Evolutionary conservation across 2,113 vertebrate species (phyloP).

Genomic region (Bos taurus): DNA sequence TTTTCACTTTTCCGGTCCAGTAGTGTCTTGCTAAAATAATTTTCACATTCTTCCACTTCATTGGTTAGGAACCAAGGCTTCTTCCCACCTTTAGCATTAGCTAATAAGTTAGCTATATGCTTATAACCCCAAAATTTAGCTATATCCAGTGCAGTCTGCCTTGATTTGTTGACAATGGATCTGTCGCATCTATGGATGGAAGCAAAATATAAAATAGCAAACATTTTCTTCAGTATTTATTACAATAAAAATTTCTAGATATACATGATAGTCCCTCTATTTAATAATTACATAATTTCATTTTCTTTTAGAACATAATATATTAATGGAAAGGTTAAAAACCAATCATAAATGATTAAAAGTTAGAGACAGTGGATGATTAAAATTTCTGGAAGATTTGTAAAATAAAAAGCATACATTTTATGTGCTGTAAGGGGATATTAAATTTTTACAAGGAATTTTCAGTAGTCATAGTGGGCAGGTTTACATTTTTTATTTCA

Average conservation of each 20-base stretch:
- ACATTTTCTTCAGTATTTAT: background rate
- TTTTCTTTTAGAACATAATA: background rate
- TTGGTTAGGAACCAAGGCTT: conserved; percentile 71
- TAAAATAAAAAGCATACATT: background rate
- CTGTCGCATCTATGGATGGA: conserved; percentile 85
- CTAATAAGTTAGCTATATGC: conserved; percentile 85
- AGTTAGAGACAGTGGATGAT: background rate
- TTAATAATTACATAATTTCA: background rate
- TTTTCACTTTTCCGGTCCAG: conserved; percentile 89
- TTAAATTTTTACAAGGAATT: background rate
- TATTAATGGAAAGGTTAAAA: background rate
- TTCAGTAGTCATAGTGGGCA: background rate
- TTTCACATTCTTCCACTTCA: conserved; percentile 75
- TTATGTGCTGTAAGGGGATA: background rate
- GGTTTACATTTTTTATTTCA: background rate
- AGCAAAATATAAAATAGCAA: conserved; percentile 51
- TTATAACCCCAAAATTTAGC: conserved; percentile 95
- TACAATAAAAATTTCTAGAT: conserved; percentile 13
- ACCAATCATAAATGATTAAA: conserved; percentile 1
- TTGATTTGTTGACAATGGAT: conserved; percentile 85
- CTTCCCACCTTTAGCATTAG: conserved; percentile 62
- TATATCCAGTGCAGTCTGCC: conserved; percentile 91
- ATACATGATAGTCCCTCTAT: background rate
- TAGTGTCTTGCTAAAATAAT: conserved; percentile 89
- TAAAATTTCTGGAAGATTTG: background rate